phyloP scores from a whole-genome alignment of 1,140 invertebrate genomes.

The Delia radicum region DNA sequence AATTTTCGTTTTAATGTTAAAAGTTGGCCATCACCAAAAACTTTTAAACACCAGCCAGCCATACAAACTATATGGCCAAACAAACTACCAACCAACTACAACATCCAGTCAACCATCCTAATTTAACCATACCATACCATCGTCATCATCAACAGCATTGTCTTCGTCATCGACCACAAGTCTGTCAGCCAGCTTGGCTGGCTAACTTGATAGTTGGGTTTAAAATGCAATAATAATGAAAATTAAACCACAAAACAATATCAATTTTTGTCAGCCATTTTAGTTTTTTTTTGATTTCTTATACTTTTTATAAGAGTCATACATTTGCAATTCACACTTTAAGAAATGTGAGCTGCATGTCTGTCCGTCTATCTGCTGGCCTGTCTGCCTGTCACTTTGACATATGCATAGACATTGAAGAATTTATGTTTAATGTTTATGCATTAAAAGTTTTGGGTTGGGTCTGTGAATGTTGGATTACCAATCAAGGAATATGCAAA shows the following conservation, averaged over 20 bases:
- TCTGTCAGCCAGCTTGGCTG: conserved; percentile 1
- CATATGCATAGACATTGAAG: conserved; percentile 16
- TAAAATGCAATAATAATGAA: background rate
- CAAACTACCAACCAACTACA: background rate
- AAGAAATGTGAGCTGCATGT: background rate
- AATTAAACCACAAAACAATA: conserved; percentile 12
- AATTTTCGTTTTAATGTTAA: conserved; percentile 4
- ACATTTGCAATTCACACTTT: conserved; percentile 22
- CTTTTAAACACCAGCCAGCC: background rate
- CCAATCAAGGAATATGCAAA: background rate
- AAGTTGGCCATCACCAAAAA: conserved; percentile 12
- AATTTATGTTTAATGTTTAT: conserved; percentile 8
- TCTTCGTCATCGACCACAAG: background rate
- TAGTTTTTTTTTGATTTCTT: background rate
- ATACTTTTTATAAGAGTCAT: background rate
- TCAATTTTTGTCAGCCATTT: conserved; percentile 23
- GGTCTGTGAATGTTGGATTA: background rate
- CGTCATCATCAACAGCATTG: background rate
- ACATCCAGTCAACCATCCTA: background rate
- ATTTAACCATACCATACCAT: background rate
- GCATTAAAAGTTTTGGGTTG: background rate
- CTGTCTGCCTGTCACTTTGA: conserved; percentile 13
- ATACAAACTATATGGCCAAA: background rate
- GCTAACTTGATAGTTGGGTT: background rate
- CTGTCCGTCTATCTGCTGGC: background rate